Conservation (phyloP, 2,888 invertebrate genomes). For the Cephus spinipes region DNA sequence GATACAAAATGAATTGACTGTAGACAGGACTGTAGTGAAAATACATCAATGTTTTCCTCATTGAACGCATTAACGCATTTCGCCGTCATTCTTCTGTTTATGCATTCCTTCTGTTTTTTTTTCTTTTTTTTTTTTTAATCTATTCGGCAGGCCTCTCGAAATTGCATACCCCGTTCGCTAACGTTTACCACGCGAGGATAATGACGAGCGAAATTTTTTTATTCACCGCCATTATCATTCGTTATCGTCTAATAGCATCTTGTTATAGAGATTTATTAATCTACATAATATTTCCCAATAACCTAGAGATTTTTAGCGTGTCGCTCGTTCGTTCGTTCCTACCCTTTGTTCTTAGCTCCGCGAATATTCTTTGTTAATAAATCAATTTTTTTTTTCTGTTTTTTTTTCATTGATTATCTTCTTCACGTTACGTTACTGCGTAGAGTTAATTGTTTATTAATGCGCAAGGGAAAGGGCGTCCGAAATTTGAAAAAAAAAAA, state of each 20-base stretch:
- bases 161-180: background rate
- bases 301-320: background rate
- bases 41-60: constrained; percentile 60
- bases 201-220: background rate
- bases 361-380: background rate
- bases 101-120: background rate
- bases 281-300: background rate
- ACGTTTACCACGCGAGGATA: background rate
- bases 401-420: background rate
- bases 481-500: background rate
- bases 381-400: background rate
- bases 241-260: background rate
- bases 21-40: constrained; percentile 65
- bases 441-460: background rate
- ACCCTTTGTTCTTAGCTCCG: background rate
- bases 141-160: background rate
- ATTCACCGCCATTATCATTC: background rate
- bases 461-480: background rate
- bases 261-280: background rate
- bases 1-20: constrained; percentile 66
- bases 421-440: background rate
- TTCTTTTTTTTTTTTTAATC: too few relatives aligned
- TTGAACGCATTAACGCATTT: constrained; percentile 11
- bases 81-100: background rate
- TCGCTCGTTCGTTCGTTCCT: background rate